Evolutionary conservation across 2,113 vertebrate species (phyloP), one percentile per base, ranked within the genome.

Genomic region (Poecile atricapillus): DNA sequence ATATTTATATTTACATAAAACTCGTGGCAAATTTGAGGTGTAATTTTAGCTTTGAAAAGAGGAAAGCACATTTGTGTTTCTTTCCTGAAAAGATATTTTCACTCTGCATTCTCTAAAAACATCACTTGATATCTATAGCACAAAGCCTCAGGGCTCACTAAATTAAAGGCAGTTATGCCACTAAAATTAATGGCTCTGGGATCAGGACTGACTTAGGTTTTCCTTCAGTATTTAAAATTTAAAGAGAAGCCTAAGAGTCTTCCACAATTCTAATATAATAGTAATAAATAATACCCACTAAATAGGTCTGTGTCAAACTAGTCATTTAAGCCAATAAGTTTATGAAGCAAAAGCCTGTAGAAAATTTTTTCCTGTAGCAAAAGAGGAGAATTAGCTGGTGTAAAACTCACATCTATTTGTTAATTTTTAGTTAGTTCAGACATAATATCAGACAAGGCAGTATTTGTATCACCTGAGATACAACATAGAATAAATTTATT

Each of bases 201-300:
- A 90, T 80, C 81, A 47, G 30, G 55, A 69, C 39, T 69, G 41
- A 62, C 53, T 73, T 64, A 74, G 83, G 50, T 53, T 87, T 94
- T 90, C 79, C 44, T 88, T 52, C 22, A 63, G 55, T 77, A 78
- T 71, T 94, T 90, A 90, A 94, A 88, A 90, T 86, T 83, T 93
- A 92, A 95, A 93, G 87, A 89, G 86, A 81, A 87, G 47, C 60
- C 76, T 59, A 44, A 47, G 83, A 86, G 24, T 80, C 39, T 77
- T 60, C 39, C 71, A 91, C 71, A 74, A 70, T 50, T 93, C 79
- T 81, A 85, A 88, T 52, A 74, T 9, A 70, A 92, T 8, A 76
- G 76, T 81, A 92, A 93, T 92, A 94, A 94, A 95, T 85, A 93
- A 80, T 60, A 59, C 46, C 39, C 27, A 59, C 53, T 69, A 90